These are phyloP conservation scores for Bubalus kerabau DNA, from an alignment of 2,113 vertebrate genomes.

Conservation along the genomic window DNA sequence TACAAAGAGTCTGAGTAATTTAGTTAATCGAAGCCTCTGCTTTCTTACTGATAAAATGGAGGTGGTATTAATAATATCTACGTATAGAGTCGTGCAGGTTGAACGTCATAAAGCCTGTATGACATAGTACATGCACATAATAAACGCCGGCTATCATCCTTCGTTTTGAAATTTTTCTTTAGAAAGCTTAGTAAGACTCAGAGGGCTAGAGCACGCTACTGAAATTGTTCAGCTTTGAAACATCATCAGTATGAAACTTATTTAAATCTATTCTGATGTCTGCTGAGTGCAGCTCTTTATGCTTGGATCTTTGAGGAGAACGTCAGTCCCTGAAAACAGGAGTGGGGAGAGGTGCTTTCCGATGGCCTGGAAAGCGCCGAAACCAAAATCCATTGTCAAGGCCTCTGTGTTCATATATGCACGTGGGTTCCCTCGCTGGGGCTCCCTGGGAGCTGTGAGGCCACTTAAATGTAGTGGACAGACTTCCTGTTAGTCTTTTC, in stretches of 20 bases:
- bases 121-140: accelerated
- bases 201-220: not conserved
- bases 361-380: not conserved
- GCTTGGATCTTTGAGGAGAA: not conserved
- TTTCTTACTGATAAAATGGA: not conserved
- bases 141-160: not conserved
- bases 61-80: not conserved
- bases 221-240: not conserved
- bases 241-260: not conserved
- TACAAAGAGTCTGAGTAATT: not conserved
- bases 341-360: not conserved
- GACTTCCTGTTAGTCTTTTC: not conserved
- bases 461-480: not conserved
- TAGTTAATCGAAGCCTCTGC: not conserved
- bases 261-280: not conserved
- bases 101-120: not conserved
- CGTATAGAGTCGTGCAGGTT: not conserved
- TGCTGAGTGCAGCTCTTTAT: not conserved
- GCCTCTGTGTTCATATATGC: too few species aligned
- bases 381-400: not conserved
- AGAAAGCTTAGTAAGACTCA: not conserved
- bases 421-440: not conserved
- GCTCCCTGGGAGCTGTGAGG: not conserved
- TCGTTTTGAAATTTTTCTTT: not conserved
- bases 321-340: too few species aligned